Base-by-base conservation (phyloP, 2,113 vertebrate species). In the Tretioscincus oriximinensis region DNA sequence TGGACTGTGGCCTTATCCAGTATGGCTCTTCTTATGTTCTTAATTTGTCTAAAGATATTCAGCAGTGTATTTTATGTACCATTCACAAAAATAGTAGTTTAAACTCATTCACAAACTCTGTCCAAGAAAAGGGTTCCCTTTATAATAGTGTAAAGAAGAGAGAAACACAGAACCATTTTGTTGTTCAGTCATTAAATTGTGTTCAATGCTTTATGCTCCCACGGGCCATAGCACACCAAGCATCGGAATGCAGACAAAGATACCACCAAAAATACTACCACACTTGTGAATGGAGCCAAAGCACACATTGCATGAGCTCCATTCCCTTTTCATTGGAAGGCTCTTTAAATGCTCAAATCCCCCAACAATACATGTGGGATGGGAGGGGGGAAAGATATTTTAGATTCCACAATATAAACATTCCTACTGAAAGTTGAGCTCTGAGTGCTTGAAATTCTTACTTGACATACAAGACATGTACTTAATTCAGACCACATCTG, bases 281-380 rank as follows among this genome's bases (percentile, higher is more conserved):
- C 1, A 1, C 7, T 51, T 54, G 64, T 20, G 74, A 51, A 41
- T 45, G 26, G 70, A 51, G n/a, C 35, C 68, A n/a, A 72, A 83
- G 9, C 26, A 74, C 3, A 5, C 63, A 4, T 2, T 4, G 1
- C 1, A 24, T 1, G 66, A 80, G 70, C n/a, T 67, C 76, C 26
- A n/a, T 70, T 9, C 29, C 45, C 14, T 12, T 78, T 22, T 45
- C 73, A 68, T 47, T 82, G 76, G 69, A 77, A 72, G 61, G 78
- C 58, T 3, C 75, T 54, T 35, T 28, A 45, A 47, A 54, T 1
- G 14, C 7, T 9, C 2, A 65, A 87, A 89, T 76, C 71, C 77
- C 68, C 14, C 76, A 78, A 85, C 84, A 47, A 63, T 47, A 66
- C 0, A 21, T 0, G 0, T 14, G 63, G 9, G 49, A 28, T 24